These are phyloP conservation scores for Bombus terrestris DNA, from an alignment of 1,140 invertebrate genomes.

Conservation along the genomic window DNA sequence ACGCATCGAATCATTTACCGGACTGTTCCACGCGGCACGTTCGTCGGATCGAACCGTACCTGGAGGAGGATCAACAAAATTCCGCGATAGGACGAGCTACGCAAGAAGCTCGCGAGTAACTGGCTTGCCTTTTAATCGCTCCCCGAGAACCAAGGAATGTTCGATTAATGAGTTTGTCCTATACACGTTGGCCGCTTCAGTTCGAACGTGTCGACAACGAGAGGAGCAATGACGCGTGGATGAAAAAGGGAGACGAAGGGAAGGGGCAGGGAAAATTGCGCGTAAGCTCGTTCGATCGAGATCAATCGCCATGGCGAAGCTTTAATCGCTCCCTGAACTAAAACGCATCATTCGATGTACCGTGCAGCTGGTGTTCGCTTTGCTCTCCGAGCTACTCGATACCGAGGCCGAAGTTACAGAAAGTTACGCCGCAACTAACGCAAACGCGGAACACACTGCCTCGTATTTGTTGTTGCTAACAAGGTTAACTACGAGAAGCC, in stretches of 20 bases:
- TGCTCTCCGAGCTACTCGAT: background rate
- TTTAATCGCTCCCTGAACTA: conserved; percentile 24
- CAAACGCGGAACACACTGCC: background rate
- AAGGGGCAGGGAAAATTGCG: conserved; percentile 26
- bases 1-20: conserved; percentile 28
- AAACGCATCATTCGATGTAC: background rate
- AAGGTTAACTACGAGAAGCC: background rate
- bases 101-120: conserved; percentile 42
- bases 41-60: conserved; percentile 22
- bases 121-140: conserved; percentile 34
- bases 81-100: conserved; percentile 28
- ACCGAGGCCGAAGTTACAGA: background rate
- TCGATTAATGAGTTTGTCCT: conserved; percentile 42
- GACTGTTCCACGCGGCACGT: conserved; percentile 32
- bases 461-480: conserved; percentile 43
- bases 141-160: conserved; percentile 21
- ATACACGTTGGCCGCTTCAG: background rate
- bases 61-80: conserved; percentile 37
- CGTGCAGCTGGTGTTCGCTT: background rate
- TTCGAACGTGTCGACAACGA: conserved; percentile 47
- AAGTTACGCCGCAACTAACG: conserved; percentile 22
- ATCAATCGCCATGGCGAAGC: conserved; percentile 17
- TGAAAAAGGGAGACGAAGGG: conserved; percentile 2
- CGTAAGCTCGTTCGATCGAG: background rate
- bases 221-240: background rate